Evolutionary conservation across 2,888 invertebrate species (phyloP), one percentile per base, ranked within the genome.

Genomic region (Volucella bombylans): DNA sequence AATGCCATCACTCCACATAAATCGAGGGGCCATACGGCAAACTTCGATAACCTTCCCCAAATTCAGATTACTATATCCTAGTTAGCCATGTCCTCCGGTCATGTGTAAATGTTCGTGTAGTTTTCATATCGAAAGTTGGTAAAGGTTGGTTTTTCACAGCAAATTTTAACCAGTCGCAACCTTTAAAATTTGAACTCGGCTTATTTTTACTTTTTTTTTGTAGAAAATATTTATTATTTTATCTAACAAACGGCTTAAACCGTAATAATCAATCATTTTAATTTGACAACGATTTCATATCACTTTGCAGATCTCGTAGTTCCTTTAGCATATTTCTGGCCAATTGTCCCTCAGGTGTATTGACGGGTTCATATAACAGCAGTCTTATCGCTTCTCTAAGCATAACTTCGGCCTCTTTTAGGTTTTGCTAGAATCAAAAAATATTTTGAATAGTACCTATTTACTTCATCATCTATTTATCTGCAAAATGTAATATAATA

Each of bases 301-400:
- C 93, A 14, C 92, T 91, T 88, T 93, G 93, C 38, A 95, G 89
- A 0, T 93, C 93, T 88, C 94, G 93, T 72, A 95, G 92, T 87
- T 95, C 94, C 76, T 93, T 93, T 15, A 95, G 90, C n/a, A 95
- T 96, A 86, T 94, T 94, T 67, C 93, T 94, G 6, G 95, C 94
- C 38, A 96, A 89, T 87, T 94, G 92, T 0, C 96, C 96, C 90
- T 96, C 96, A 0, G 96, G 95, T 15, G 96, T 95, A 43, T 93
- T 93, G 0, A 93, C 91, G 0, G 96, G 95, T 90, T 96, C 96
- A 80, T 95, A 93, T 18, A 96, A 92, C 11, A 96, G 90, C 93
- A 94, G 94, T 86, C 93, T 93, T 41, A 95, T 90, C 0, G 95
- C 92, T 83, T 93, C 93, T 87, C 94, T 94, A 23, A 96, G 90